Evolutionary conservation across 2,113 vertebrate species (phyloP).

Genomic region (Eurypyga helias): DNA sequence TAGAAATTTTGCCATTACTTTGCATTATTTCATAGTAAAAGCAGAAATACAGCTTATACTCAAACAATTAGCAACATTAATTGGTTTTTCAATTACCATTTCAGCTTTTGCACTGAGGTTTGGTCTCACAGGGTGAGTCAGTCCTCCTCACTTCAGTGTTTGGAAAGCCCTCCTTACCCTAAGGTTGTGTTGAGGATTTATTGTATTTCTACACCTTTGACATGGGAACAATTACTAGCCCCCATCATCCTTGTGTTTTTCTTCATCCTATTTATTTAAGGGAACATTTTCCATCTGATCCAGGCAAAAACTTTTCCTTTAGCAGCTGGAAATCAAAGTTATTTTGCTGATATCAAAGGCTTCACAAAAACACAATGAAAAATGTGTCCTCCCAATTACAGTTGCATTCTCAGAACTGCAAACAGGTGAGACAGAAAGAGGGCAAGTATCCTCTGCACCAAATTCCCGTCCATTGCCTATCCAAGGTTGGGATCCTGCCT

Average conservation of each 20-base stretch:
- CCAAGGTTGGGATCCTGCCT: not conserved
- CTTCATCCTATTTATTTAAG: not conserved
- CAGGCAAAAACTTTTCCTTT: not conserved
- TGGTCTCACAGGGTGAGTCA: not conserved
- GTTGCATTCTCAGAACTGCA: not conserved
- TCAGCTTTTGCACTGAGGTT: not conserved
- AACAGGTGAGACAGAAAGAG: not conserved
- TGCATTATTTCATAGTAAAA: not conserved
- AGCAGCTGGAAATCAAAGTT: not conserved
- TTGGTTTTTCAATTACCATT: not conserved
- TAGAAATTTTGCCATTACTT: not conserved
- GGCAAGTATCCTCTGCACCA: not conserved
- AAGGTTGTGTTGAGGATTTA: not conserved
- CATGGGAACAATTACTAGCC: not conserved
- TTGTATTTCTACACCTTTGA: not conserved
- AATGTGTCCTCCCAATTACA: not conserved
- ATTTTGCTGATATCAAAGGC: not conserved
- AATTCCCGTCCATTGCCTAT: not conserved
- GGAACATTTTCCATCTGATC: not conserved
- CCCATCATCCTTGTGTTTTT: not conserved
- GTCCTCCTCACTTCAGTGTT: fast-evolving
- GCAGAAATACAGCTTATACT: not conserved
- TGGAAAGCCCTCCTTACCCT: not conserved
- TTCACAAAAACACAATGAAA: not conserved
- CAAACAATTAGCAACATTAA: fast-evolving